Evolutionary conservation across 2,888 invertebrate genomes (phyloP), one percentile per base, ranked within the genome.

Genomic region (Eupithecia tripunctaria): DNA sequence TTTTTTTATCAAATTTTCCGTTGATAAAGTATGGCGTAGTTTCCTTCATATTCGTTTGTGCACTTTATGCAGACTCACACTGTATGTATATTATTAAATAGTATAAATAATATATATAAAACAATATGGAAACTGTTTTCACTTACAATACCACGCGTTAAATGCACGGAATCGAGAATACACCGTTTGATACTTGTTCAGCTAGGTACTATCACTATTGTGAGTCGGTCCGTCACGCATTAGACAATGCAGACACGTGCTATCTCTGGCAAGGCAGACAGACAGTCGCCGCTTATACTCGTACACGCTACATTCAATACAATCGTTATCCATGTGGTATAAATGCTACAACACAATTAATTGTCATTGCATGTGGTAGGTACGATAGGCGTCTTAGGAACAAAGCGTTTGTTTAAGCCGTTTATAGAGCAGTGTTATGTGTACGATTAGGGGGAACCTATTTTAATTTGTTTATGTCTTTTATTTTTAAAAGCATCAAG

Each of bases 241-340:
- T 78, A 76, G 56, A 64, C 72, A 80, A 78, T 78, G 73, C 72
- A 75, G 70, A 71, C 80, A 81, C 81, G 81, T 77, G 78, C 79
- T 67, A 68, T 68, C 77, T 70, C 77, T 76, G 76, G 75, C 76
- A 74, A 72, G 79, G 75, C 73, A 81, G 81, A 81, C 81, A 76
- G 72, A 56, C 74, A 59, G 81, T 76, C 81, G 80, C 81, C 81
- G 75, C 72, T 73, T 71, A 71, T 74, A 76, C 74, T n/a, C n/a
- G n/a, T n/a, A n/a, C n/a, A n/a, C 72, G 76, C 72, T 73, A 71
- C 75, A 71, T 73, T 64, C 70, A 72, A 47, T 71, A 75, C 76
- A 77, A 77, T 77, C 56, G 77, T 64, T 25, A 56, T 56, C 56
- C 25, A 51, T 10, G 43, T 43, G 18, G 43, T 21, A 21, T 51